phyloP scores from a whole-genome alignment of 2,113 vertebrate species.

The Romanogobio albipinnatus region DNA sequence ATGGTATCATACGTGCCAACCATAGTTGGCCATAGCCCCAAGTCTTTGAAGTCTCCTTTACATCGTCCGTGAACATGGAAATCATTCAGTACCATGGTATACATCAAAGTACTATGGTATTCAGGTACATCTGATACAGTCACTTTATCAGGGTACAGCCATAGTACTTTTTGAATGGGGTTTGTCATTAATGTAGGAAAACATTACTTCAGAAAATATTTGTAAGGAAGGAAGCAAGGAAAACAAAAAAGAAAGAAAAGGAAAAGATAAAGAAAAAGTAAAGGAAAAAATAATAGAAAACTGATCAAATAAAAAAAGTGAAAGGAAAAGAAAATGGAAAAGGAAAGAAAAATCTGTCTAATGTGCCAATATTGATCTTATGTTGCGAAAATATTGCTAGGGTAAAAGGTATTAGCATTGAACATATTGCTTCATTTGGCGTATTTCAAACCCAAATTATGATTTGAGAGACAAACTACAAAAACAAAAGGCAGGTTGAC shows the following conservation, averaged over 20 bases:
- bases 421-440: neutral
- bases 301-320: neutral
- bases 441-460: neutral
- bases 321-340: neutral
- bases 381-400: neutral
- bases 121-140: no score
- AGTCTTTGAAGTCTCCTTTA: neutral
- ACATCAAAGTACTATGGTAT: neutral
- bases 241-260: neutral
- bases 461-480: slow-evolving; percentile 3
- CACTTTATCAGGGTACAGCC: neutral
- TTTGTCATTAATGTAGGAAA: neutral
- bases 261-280: no score
- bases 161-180: neutral
- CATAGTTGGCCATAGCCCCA: neutral
- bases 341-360: neutral
- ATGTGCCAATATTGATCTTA: neutral
- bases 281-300: neutral
- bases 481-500: slow-evolving; percentile 24
- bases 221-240: neutral
- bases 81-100: neutral
- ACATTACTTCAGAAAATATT: neutral
- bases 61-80: neutral
- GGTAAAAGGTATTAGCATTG: neutral
- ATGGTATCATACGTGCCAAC: neutral